Conservation (phyloP, 1,140 invertebrate species). For the Cyrtorhinus lividipennis region DNA sequence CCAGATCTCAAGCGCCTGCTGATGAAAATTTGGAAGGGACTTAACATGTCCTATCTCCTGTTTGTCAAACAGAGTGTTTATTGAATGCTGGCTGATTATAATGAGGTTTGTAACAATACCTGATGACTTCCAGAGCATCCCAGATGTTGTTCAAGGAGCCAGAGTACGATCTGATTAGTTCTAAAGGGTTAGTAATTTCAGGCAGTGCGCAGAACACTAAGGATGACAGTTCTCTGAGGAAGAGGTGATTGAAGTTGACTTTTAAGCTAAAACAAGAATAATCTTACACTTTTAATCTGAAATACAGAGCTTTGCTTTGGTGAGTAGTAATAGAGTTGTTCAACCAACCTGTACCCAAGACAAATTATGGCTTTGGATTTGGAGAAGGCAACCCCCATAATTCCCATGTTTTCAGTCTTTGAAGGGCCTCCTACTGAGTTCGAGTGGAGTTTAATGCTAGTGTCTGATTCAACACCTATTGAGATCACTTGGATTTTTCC, state of each 20-base stretch:
- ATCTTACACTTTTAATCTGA: too few relatives aligned
- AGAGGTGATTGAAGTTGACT: conserved; percentile 20
- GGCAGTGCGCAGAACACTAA: conserved; percentile 15
- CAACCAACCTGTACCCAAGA: neutral
- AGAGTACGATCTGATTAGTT: neutral
- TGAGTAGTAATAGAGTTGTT: too few relatives aligned
- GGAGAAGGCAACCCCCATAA: neutral
- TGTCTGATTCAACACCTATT: neutral
- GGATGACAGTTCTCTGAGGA: conserved; percentile 14
- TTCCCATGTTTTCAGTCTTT: neutral
- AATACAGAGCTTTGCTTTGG: too few relatives aligned
- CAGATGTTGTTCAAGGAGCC: conserved; percentile 12
- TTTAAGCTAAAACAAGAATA: conserved; percentile 20
- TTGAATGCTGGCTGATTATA: neutral
- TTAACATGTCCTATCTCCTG: too few relatives aligned
- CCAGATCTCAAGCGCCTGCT: too few relatives aligned
- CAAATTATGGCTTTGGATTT: neutral
- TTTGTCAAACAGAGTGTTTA: neutral
- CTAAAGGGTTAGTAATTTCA: neutral
- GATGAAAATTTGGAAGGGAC: too few relatives aligned
- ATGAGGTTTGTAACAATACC: conserved; percentile 17
- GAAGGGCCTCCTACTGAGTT: neutral
- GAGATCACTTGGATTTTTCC: neutral
- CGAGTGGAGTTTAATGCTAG: neutral
- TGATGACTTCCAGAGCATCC: conserved; percentile 21